Evolutionary conservation across 2,888 invertebrate species (phyloP), one percentile per base, ranked within the genome.

Genomic region (Tetragnatha montana): DNA sequence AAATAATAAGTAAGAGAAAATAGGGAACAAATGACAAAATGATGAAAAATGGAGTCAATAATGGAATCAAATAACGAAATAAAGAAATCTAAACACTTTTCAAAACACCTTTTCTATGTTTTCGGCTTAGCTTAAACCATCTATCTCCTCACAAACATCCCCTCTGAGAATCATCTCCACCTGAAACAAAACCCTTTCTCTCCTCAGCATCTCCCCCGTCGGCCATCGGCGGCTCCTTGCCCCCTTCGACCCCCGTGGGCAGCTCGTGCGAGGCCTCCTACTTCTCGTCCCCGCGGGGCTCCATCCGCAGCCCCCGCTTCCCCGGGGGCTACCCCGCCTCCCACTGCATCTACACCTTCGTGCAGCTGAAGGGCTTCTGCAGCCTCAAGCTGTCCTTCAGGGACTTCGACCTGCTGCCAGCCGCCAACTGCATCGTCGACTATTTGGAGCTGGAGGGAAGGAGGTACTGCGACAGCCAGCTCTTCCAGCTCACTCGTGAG

Each of bases 361-460:
- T 90, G 6, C 89, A 90, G 51, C 17, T 90, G 22, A 14, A 82
- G 6, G 89, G 89, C 7, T 90, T 90, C 35, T 92, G 92, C 91
- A 90, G 83, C 70, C 73, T 92, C 14, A 88, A 91, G 22, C 70
- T 92, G 8, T 83, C 86, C 14, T 92, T 92, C 79, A 87, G 90
- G 35, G 92, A 92, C 50, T 92, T 92, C 51, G 92, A 92, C 51
- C 68, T 92, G 8, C 81, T 91, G 47, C 81, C 89, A 0, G 90
- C 91, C 4, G 70, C 87, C 17, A 90, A 92, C 50, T 92, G 92
- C 88, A 79, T 76, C n/a, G 87, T 87, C 8, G 92, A 92, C 68
- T 92, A 91, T 76, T 70, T 92, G 73, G 91, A 92, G 70, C 71
- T 92, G 19, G 91, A 92, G 47, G 91, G 91, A 14, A 83, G 90